phyloP scores from a whole-genome alignment of 2,113 vertebrate species.

The Electrona antarctica region DNA sequence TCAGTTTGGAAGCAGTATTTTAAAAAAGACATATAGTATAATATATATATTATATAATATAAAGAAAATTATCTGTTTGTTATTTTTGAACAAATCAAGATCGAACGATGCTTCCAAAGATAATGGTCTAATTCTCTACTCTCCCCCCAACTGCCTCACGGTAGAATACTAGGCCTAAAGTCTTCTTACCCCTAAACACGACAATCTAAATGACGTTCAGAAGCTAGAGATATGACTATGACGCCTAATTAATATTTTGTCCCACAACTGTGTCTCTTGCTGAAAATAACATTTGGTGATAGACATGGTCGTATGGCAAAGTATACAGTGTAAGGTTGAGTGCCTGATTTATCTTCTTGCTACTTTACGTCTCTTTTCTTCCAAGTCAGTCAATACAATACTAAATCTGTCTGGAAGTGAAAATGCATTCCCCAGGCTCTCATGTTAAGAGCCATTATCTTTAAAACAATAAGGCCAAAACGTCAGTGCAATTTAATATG shows the following conservation, averaged over 20 bases:
- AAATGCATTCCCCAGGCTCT: constrained; percentile 13
- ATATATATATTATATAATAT: too few relatives aligned
- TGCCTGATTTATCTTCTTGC: constrained; percentile 49
- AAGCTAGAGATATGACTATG: too few relatives aligned
- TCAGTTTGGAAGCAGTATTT: too few relatives aligned
- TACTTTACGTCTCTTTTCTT: constrained; percentile 44
- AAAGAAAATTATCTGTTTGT: constrained; percentile 11
- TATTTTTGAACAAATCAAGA: constrained; percentile 41
- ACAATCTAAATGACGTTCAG: constrained; percentile 54
- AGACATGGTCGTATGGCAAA: too few relatives aligned
- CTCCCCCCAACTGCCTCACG: neutral
- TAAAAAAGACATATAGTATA: too few relatives aligned
- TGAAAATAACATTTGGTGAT: neutral
- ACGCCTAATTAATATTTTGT: too few relatives aligned
- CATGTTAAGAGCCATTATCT: constrained; percentile 5
- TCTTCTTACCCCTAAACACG: constrained; percentile 24
- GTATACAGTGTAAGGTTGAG: constrained; percentile 14
- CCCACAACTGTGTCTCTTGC: too few relatives aligned
- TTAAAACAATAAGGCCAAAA: constrained; percentile 42
- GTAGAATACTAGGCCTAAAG: too few relatives aligned
- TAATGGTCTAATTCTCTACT: constrained; percentile 27
- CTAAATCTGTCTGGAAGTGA: constrained; percentile 21
- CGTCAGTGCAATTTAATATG: constrained; percentile 53
- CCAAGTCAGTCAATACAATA: neutral
- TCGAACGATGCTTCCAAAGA: constrained; percentile 12